These are phyloP conservation scores for Hippotragus niger DNA, from an alignment of 2,113 vertebrate genomes.

Conservation along the genomic window DNA sequence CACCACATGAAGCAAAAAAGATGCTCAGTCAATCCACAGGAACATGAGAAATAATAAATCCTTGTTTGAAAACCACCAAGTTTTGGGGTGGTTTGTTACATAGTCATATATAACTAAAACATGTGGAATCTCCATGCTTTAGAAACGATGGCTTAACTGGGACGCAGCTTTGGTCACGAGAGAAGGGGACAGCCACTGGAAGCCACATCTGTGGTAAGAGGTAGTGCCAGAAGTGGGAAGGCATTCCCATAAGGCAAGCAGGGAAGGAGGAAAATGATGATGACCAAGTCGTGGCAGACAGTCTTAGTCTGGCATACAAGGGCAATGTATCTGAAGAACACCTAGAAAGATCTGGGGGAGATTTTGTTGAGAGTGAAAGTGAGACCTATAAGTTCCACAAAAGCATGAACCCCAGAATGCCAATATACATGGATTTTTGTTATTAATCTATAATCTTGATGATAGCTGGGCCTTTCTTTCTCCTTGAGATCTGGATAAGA, in stretches of 20 bases:
- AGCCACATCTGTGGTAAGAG: not conserved
- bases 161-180: not conserved
- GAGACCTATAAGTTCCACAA: not conserved
- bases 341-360: not conserved
- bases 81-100: not conserved
- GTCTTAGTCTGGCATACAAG: not conserved
- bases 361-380: not conserved
- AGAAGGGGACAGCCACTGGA: not conserved
- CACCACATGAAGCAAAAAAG: not conserved
- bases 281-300: not conserved
- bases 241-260: too few species aligned
- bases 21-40: not conserved
- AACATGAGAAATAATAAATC: not conserved
- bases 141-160: not conserved
- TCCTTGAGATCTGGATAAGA: not conserved
- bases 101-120: not conserved
- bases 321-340: not conserved
- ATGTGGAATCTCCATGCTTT: not conserved
- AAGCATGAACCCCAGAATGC: not conserved
- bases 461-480: not conserved
- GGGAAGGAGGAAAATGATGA: not conserved
- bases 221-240: not conserved
- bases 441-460: not conserved
- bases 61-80: not conserved
- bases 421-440: not conserved